Base-by-base conservation (phyloP, 2,888 invertebrate genomes). In the Andricus quercusramuli region DNA sequence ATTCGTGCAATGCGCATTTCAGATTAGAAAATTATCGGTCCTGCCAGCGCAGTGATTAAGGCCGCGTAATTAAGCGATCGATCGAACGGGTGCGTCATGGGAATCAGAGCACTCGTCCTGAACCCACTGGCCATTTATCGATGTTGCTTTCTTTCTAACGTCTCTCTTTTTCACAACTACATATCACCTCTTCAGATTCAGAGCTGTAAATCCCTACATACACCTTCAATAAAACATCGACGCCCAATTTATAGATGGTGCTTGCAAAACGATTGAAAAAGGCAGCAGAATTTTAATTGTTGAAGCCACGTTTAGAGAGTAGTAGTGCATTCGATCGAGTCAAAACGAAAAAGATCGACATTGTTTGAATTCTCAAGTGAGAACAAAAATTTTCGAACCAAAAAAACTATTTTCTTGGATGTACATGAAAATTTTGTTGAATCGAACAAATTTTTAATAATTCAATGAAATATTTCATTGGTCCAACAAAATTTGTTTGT, bases 81-180 rank as follows among this genome's bases (percentile, higher is more conserved):
- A 86, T 81, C 84, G 78, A 76, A 66, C 64, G 67, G 85, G 80
- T 74, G 81, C 32, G 81, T 84, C 85, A 84, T 85, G 89, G 80
- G 85, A 87, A 89, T 79, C 85, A 78, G 85, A 84, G 77, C 85
- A 91, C 86, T 90, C 91, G 90, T 91, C 84, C 79, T 80, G 83
- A 90, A 91, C 91, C 90, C 90, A 90, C 89, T 91, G 88, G 91
- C 91, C 91, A 90, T 91, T 88, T 82, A 85, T 83, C 83, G 79
- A 74, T 56, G 74, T 13, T 56, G 56, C 74, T 32, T 22, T 74
- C 74, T 74, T 74, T 74, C 74, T 37, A 74, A 56, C 32, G 74
- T 74, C 32, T 74, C 74, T 74, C 56, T 74, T 74, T 74, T 32
- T 56, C 29, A 74, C 56, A 56, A 74, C 74, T 56, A 56, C 56